These are phyloP conservation scores for Pectinophora gossypiella DNA, from an alignment of 1,140 invertebrate genomes.

Conservation along the genomic window DNA sequence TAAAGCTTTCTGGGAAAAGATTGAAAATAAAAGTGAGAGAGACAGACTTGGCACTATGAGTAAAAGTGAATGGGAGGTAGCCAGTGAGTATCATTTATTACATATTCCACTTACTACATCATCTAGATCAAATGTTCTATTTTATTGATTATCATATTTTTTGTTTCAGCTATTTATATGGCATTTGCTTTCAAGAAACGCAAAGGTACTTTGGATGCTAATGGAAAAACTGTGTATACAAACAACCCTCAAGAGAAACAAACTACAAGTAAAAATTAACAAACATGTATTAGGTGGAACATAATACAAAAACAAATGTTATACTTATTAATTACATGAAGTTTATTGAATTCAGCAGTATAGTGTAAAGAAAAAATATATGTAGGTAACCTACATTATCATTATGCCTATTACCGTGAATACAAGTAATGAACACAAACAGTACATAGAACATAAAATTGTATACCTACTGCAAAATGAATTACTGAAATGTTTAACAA, in stretches of 20 bases:
- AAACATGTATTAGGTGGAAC: too few species aligned
- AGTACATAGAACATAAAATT: too few species aligned
- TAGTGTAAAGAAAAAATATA: too few species aligned
- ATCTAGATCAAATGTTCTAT: constrained; percentile 19
- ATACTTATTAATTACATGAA: too few species aligned
- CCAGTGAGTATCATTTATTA: constrained; percentile 78
- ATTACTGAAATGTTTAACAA: too few species aligned
- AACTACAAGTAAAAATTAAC: not conserved
- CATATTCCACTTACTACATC: not conserved
- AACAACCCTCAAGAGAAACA: not conserved
- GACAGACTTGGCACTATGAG: constrained; percentile 87
- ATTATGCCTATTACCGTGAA: too few species aligned
- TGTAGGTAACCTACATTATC: too few species aligned
- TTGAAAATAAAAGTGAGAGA: constrained; percentile 51
- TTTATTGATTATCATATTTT: too few species aligned
- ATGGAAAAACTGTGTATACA: constrained; percentile 78
- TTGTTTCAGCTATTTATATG: constrained; percentile 86
- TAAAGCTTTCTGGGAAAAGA: constrained; percentile 75
- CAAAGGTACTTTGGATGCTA: constrained; percentile 78
- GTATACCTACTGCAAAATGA: too few species aligned
- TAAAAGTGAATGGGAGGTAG: constrained; percentile 94
- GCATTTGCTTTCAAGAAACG: constrained; percentile 91
- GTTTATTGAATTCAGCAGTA: too few species aligned
- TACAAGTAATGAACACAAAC: too few species aligned
- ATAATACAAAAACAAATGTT: too few species aligned